phyloP scores from a whole-genome alignment of 53 echinoderm and acorn worm genomes.

The Echinometra lucunter region DNA sequence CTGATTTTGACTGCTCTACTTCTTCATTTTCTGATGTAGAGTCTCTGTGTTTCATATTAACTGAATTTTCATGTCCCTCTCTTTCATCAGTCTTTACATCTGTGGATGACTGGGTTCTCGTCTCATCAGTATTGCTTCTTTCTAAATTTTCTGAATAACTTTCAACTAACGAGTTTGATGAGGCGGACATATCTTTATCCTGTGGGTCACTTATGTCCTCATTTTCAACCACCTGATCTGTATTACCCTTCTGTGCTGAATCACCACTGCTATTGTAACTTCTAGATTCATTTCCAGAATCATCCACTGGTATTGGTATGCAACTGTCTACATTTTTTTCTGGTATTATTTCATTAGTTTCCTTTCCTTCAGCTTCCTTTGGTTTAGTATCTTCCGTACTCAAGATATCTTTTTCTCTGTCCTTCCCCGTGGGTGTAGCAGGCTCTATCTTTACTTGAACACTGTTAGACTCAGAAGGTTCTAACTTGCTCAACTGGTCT shows the following conservation, averaged over 20 bases:
- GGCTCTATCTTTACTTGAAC: conserved; percentile 46
- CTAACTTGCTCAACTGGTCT: background rate
- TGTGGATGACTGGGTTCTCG: background rate
- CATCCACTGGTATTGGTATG: background rate
- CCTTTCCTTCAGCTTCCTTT: background rate
- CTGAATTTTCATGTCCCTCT: conserved; percentile 13
- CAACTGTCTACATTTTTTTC: background rate
- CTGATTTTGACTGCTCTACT: background rate
- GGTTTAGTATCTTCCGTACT: background rate
- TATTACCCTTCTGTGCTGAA: background rate
- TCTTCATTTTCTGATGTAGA: background rate
- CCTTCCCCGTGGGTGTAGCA: background rate
- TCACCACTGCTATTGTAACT: background rate
- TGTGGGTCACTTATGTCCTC: background rate
- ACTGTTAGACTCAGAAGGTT: background rate
- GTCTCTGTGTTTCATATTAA: background rate
- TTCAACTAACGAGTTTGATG: background rate
- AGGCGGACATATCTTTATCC: background rate
- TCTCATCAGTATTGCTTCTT: background rate
- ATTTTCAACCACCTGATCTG: background rate
- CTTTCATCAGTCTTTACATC: background rate
- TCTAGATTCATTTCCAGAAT: background rate
- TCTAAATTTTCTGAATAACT: conserved; percentile 9
- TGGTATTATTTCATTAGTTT: background rate
- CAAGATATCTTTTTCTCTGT: background rate